Percentiles rank a stretch among this genome's conserved stretches.
Evolutionary conservation across 1,140 invertebrate genomes (phyloP).

Genomic region (Asobara japonica): DNA sequence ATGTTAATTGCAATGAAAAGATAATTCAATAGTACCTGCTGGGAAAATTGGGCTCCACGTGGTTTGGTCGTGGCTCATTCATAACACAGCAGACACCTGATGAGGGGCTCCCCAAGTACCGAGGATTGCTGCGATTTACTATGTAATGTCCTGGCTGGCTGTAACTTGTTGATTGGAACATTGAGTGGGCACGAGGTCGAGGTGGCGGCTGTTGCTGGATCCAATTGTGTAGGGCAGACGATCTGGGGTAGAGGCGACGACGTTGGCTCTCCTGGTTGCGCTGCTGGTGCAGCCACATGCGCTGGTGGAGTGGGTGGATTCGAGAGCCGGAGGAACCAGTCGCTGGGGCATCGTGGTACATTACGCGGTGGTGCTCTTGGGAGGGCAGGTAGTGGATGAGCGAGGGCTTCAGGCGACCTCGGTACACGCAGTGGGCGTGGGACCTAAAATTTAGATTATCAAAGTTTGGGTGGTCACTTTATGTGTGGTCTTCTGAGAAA

Average conservation of each 20-base stretch:
- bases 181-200: too few relatives aligned
- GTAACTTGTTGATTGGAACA: too few relatives aligned
- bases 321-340: constrained; percentile 61
- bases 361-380: constrained; percentile 43
- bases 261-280: constrained; percentile 76
- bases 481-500: too few relatives aligned
- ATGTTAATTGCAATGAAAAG: too few relatives aligned
- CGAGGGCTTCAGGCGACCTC: constrained; percentile 36
- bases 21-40: too few relatives aligned
- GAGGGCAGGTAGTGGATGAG: constrained; percentile 31
- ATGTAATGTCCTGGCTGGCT: too few relatives aligned
- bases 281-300: constrained; percentile 79
- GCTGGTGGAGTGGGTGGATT: constrained; percentile 78
- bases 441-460: constrained; percentile 40
- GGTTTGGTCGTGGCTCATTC: too few relatives aligned
- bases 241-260: constrained; percentile 67
- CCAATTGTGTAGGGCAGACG: constrained; percentile 49
- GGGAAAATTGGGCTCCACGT: too few relatives aligned
- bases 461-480: too few relatives aligned
- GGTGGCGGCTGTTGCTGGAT: background rate
- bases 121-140: too few relatives aligned
- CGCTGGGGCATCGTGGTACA: constrained; percentile 38
- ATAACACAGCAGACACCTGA: too few relatives aligned
- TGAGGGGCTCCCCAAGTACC: too few relatives aligned
- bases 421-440: constrained; percentile 48